Percentiles rank a stretch among this genome's conserved stretches.
Conservation (phyloP, 2,797 vertebrate species). For the Vespertilio murinus region DNA sequence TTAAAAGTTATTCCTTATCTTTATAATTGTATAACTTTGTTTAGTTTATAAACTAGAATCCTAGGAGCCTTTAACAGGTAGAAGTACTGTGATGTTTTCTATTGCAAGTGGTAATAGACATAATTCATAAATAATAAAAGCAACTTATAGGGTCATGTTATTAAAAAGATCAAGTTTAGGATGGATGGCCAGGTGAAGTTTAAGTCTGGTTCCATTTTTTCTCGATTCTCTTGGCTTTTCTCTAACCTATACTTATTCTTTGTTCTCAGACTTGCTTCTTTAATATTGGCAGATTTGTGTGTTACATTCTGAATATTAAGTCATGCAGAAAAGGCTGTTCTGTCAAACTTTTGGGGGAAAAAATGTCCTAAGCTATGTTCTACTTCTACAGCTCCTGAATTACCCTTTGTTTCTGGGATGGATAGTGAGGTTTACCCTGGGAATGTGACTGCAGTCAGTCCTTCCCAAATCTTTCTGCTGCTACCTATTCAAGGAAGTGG, state of each 20-base stretch:
- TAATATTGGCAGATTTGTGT: background rate
- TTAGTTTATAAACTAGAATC: slow-evolving; percentile 13
- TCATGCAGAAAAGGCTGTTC: background rate
- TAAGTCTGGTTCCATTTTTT: background rate
- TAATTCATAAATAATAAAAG: slow-evolving; percentile 34
- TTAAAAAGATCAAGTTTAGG: slow-evolving; percentile 1
- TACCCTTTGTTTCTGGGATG: background rate
- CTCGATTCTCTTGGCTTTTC: background rate
- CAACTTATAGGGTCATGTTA: background rate
- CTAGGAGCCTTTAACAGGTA: background rate
- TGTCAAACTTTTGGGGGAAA: background rate
- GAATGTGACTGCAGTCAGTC: background rate
- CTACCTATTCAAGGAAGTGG: background rate
- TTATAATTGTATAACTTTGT: background rate
- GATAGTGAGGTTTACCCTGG: background rate
- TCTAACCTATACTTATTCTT: background rate
- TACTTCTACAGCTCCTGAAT: background rate
- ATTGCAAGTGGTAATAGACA: background rate
- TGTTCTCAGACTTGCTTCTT: background rate
- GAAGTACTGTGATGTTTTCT: background rate
- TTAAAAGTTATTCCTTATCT: background rate
- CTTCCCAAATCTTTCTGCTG: background rate
- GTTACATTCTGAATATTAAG: slow-evolving; percentile 28
- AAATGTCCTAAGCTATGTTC: background rate
- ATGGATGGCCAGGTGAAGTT: background rate